Evolutionary conservation across 2,113 vertebrate genomes (phyloP), one percentile per base, ranked within the genome.

Genomic region (Lipophrys pholis): DNA sequence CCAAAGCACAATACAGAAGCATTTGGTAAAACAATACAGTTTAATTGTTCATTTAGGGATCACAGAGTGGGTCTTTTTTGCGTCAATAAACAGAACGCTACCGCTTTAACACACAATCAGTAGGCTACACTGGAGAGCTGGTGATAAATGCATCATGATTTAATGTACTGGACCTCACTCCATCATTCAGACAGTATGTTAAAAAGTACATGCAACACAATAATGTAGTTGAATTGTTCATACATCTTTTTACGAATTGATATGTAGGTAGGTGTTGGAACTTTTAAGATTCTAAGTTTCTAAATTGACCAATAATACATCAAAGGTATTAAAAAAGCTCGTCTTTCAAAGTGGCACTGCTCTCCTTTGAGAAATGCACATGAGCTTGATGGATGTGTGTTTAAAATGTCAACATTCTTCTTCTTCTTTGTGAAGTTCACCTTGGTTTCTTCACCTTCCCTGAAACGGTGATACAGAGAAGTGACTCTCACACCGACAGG

Each of bases 341-440:
- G 54, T 62, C 41, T 49, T 11, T 50, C 10, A 62, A 55, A 15
- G 10, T 52, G 43, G 6, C 56, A 35, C n/a, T 61, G 2, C 21
- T 30, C 21, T 4, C 6, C n/a, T 57, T 52, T 43, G 60, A 57
- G 15, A 68, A 62, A 79, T 38, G 59, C 41, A 57, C 1, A 61
- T 57, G 16, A 38, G 48, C 42, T 12, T 5, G 12, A 53, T 45
- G 6, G 17, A 61, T 36, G 41, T 39, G 30, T 15, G 39, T 55
- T 46, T 46, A 11, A 71, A 61, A 57, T 63, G 56, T 76, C 30
- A 30, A 30, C 21, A 30, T 60, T 30, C 39, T 63, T 65, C 49
- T 63, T 65, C 49, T 52, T 43, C 6, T 17, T 10, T n/a, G 9
- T 21, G 48, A 48, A 48, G 79, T 51, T 63, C 42, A 48, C 17